Evolutionary conservation across 2,888 invertebrate species (phyloP).

Genomic region (Phasia obesa): DNA sequence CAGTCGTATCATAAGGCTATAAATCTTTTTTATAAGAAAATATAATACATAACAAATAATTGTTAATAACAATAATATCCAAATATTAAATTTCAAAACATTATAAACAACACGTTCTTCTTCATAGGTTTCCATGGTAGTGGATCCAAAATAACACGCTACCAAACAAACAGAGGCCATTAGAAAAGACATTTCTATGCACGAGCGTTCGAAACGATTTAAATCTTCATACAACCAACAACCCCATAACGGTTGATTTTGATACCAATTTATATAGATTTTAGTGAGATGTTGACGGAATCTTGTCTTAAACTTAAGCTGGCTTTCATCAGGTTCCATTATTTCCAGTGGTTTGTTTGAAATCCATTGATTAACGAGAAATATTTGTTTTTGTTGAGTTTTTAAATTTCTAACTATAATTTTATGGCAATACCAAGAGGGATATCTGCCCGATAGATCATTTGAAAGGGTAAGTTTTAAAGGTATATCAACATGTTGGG

Average conservation of each 20-base stretch:
- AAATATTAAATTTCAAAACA: slow-evolving; percentile 52
- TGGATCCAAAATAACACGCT: slow-evolving; percentile 66
- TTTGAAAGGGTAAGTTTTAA: slow-evolving; percentile 64
- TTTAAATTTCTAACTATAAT: slow-evolving; percentile 71
- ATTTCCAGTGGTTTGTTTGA: slow-evolving; percentile 28
- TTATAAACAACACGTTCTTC: slow-evolving; percentile 72
- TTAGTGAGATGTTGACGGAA: slow-evolving; percentile 15
- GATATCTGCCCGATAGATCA: slow-evolving; percentile 74
- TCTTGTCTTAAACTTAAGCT: background rate
- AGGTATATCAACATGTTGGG: slow-evolving; percentile 32
- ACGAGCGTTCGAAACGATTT: slow-evolving; percentile 70
- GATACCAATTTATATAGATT: slow-evolving; percentile 68
- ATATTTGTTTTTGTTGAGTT: slow-evolving; percentile 58
- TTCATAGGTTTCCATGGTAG: slow-evolving; percentile 73
- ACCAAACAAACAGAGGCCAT: slow-evolving; percentile 56
- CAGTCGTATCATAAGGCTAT: background rate
- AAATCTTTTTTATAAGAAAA: slow-evolving; percentile 43
- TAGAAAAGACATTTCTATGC: slow-evolving; percentile 63
- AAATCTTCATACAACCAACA: slow-evolving; percentile 60
- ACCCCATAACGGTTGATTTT: slow-evolving; percentile 67
- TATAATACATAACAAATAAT: slow-evolving; percentile 54
- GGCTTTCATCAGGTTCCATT: background rate
- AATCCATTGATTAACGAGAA: slow-evolving; percentile 72
- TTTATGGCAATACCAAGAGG: slow-evolving; percentile 75
- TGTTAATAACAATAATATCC: slow-evolving; percentile 55